phyloP scores from a whole-genome alignment of 2,888 invertebrate genomes.

The Isoperla grammatica region DNA sequence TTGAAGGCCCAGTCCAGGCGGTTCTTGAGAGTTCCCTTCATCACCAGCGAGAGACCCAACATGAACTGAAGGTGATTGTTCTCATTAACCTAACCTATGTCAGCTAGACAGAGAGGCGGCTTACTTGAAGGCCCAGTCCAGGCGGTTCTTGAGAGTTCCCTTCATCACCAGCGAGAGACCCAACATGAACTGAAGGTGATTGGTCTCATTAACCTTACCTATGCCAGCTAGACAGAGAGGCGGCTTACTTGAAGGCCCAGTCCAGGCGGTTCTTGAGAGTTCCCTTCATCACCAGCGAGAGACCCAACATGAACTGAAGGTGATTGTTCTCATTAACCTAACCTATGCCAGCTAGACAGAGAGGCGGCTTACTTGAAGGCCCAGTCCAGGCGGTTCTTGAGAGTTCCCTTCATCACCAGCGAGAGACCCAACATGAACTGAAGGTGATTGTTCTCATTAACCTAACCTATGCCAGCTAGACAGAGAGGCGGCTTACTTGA shows the following conservation, averaged over 20 bases:
- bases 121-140: conserved; percentile 45
- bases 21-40: conserved; percentile 45
- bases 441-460: conserved; percentile 49
- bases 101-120: too few relatives aligned
- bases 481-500: conserved; percentile 36
- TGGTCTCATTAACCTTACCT: too few relatives aligned
- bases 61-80: conserved; percentile 49
- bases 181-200: conserved; percentile 48
- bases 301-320: conserved; percentile 48
- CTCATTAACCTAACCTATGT: too few relatives aligned
- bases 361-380: conserved; percentile 40
- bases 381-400: conserved; percentile 47
- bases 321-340: too few relatives aligned
- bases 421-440: conserved; percentile 48
- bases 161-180: conserved; percentile 46
- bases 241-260: conserved; percentile 43
- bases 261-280: conserved; percentile 45
- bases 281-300: conserved; percentile 47
- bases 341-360: too few relatives aligned
- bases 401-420: conserved; percentile 44
- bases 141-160: conserved; percentile 45
- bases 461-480: too few relatives aligned
- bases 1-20: conserved; percentile 46
- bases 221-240: too few relatives aligned
- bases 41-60: conserved; percentile 46